phyloP scores from a whole-genome alignment of 2,888 invertebrate species.

The Ectropis crepuscularia region DNA sequence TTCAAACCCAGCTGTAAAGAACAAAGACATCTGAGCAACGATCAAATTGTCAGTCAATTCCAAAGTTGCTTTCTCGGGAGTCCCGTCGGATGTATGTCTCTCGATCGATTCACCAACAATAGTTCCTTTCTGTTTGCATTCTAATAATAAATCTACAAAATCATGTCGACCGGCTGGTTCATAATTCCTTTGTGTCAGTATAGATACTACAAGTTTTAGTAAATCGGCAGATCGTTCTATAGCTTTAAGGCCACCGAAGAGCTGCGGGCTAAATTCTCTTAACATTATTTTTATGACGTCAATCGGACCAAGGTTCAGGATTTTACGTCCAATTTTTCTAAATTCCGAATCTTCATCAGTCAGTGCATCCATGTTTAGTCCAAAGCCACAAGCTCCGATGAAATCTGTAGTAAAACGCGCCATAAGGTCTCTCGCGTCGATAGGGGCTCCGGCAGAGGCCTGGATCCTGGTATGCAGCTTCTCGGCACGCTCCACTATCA shows the following conservation, averaged over 20 bases:
- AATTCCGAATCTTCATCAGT: slow-evolving; percentile 59
- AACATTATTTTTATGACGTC: slow-evolving; percentile 47
- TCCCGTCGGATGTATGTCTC: slow-evolving; percentile 52
- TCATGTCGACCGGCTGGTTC: slow-evolving; percentile 59
- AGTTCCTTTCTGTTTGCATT: slow-evolving; percentile 55
- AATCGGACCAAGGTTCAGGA: slow-evolving; percentile 46
- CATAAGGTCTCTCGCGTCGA: slow-evolving; percentile 65
- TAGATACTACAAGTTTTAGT: slow-evolving; percentile 41
- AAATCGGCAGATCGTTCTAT: slow-evolving; percentile 56
- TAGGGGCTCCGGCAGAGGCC: slow-evolving; percentile 42
- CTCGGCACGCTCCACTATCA: slow-evolving; percentile 62
- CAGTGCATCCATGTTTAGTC: slow-evolving; percentile 59
- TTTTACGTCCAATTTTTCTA: slow-evolving; percentile 54
- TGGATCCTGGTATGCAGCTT: slow-evolving; percentile 51
- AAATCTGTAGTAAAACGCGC: slow-evolving; percentile 66
- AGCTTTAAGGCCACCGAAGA: slow-evolving; percentile 48
- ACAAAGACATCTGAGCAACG: slow-evolving; percentile 61
- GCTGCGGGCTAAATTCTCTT: slow-evolving; percentile 54
- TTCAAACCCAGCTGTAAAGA: slow-evolving; percentile 64
- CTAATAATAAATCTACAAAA: slow-evolving; percentile 61
- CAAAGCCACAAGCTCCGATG: slow-evolving; percentile 65
- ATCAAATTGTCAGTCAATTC: slow-evolving; percentile 56
- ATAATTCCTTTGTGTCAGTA: slow-evolving; percentile 56
- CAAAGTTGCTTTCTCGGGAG: slow-evolving; percentile 46
- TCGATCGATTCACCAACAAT: slow-evolving; percentile 60